phyloP scores from a whole-genome alignment of 35 echinoderm and acorn worm species.

The Antedon bifida region DNA sequence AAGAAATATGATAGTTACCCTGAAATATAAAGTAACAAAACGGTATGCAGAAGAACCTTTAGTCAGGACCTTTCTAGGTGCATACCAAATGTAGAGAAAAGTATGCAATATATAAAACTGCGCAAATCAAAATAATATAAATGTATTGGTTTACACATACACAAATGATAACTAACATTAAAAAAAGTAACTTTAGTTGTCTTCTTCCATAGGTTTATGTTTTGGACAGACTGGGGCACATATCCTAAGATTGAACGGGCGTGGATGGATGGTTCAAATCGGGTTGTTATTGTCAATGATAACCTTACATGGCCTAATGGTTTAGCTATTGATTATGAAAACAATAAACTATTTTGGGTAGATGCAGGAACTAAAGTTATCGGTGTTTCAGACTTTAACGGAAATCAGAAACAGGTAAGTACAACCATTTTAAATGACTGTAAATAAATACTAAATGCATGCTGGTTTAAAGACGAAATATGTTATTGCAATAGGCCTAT shows the following conservation, averaged over 20 bases:
- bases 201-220: conserved; percentile 47
- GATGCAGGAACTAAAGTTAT: conserved; percentile 69
- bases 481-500: no score
- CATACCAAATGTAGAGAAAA: no score
- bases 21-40: not conserved
- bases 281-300: conserved; percentile 23
- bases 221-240: conserved; percentile 88
- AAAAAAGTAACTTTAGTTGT: no score
- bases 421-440: not conserved
- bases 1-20: not conserved
- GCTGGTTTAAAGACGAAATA: no score
- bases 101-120: no score
- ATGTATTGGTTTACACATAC: no score
- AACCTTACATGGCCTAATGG: conserved; percentile 84
- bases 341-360: conserved; percentile 57
- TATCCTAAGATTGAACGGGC: conserved; percentile 76
- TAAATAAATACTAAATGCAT: not conserved
- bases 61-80: no score
- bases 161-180: no score
- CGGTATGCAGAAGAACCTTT: no score
- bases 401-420: conserved; percentile 44
- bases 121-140: no score
- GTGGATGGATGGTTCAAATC: conserved; percentile 57
- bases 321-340: conserved; percentile 51
- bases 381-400: conserved; percentile 43